These are phyloP conservation scores for Muscicapa adusta DNA, from an alignment of 2,113 vertebrate genomes.

Conservation along the genomic window DNA sequence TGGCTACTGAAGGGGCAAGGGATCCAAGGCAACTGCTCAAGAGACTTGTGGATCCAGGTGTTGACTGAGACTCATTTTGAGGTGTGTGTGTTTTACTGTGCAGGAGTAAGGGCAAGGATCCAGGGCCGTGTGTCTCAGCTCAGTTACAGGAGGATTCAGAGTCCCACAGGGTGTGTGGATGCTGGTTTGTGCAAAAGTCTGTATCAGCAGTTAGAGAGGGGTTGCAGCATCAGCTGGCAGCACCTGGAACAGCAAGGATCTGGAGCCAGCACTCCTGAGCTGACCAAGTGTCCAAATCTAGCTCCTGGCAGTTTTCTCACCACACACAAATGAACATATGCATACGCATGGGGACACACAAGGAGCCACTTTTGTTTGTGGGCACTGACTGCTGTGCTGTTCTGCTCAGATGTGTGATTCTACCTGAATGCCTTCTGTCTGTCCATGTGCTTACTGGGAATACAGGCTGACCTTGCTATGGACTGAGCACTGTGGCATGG, in stretches of 20 bases:
- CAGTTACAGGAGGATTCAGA: neutral
- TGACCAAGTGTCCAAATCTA: neutral
- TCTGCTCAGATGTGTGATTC: neutral
- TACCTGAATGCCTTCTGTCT: fast-evolving
- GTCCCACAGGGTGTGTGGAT: neutral
- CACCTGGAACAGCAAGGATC: neutral
- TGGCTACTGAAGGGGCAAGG: neutral
- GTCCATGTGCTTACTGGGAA: fast-evolving
- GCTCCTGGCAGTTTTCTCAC: neutral
- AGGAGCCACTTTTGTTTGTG: neutral
- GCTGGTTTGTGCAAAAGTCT: neutral
- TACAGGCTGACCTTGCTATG: neutral
- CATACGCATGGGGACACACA: no score
- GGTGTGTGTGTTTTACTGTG: neutral
- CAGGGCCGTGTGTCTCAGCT: neutral
- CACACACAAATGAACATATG: neutral
- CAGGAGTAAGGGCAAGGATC: neutral
- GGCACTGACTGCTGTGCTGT: neutral
- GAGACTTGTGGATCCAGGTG: neutral
- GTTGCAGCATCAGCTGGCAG: fast-evolving
- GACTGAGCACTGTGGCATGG: fast-evolving
- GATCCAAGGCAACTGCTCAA: neutral
- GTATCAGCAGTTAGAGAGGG: neutral
- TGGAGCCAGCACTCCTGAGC: neutral
- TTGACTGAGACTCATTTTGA: neutral